Evolutionary conservation across 2,888 invertebrate species (phyloP).

Genomic region (Norana najaformis): DNA sequence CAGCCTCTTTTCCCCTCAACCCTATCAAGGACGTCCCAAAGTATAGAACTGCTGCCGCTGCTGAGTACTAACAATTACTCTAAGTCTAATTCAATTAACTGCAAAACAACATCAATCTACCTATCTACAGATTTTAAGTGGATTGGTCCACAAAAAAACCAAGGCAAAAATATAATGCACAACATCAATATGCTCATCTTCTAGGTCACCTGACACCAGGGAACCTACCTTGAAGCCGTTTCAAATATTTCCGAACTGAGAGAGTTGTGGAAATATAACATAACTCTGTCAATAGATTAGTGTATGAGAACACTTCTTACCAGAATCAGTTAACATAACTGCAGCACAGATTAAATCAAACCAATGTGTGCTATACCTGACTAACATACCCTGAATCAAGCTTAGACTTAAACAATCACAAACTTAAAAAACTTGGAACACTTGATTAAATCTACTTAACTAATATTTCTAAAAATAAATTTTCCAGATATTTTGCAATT

Average conservation of each 20-base stretch:
- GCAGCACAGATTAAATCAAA: not conserved
- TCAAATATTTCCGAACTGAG: constrained; percentile 26
- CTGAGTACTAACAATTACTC: not conserved
- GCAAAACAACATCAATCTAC: not conserved
- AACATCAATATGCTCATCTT: not conserved
- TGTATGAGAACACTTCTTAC: not conserved
- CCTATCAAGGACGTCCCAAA: not conserved
- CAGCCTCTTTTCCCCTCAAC: not conserved
- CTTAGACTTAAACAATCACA: not conserved
- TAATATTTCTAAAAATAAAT: not conserved
- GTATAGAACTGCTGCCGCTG: not conserved
- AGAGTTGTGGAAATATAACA: constrained; percentile 22
- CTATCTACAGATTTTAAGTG: not conserved
- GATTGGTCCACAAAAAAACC: constrained; percentile 13
- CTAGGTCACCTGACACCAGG: not conserved
- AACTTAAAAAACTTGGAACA: not conserved
- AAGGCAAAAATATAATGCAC: constrained; percentile 5
- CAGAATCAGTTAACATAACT: not conserved
- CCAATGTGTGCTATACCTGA: not conserved
- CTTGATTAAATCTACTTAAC: not conserved
- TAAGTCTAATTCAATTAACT: not conserved
- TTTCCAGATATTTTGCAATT: not conserved
- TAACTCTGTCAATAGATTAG: constrained; percentile 18
- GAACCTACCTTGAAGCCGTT: constrained; percentile 23
- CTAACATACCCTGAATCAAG: not conserved